Evolutionary conservation across 1,140 invertebrate genomes (phyloP).

Genomic region (Sminthurides bifidus): DNA sequence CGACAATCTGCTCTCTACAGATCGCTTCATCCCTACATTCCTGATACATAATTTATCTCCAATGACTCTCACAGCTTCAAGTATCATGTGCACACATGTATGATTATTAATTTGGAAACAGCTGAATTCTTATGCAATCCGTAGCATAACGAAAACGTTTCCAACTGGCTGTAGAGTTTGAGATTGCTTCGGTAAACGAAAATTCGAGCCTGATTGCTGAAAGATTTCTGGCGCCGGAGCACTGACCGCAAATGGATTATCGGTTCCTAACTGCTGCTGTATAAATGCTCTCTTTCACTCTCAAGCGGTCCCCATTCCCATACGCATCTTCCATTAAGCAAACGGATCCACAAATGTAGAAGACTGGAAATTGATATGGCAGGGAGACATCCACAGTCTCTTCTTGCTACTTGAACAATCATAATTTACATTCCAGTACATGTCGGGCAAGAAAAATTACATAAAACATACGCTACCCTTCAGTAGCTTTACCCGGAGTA

Average conservation of each 20-base stretch:
- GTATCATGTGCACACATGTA: not conserved
- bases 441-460: no score
- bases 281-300: no score
- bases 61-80: not conserved
- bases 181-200: not conserved
- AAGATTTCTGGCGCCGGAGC: slow-evolving; percentile 4
- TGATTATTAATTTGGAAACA: not conserved
- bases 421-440: not conserved
- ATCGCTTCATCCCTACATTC: not conserved
- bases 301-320: no score
- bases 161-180: no score
- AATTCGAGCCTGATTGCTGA: not conserved
- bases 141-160: no score
- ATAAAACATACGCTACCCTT: no score
- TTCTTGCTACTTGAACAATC: not conserved
- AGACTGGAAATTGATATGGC: not conserved
- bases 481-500: no score
- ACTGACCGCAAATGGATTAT: slow-evolving; percentile 7
- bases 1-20: no score
- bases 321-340: not conserved
- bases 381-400: not conserved
- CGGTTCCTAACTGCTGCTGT: no score
- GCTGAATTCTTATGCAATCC: not conserved
- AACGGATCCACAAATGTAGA: not conserved
- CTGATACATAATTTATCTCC: not conserved